Evolutionary conservation across 2,113 vertebrate genomes (phyloP), one percentile per base, ranked within the genome.

Genomic region (Natator depressus): DNA sequence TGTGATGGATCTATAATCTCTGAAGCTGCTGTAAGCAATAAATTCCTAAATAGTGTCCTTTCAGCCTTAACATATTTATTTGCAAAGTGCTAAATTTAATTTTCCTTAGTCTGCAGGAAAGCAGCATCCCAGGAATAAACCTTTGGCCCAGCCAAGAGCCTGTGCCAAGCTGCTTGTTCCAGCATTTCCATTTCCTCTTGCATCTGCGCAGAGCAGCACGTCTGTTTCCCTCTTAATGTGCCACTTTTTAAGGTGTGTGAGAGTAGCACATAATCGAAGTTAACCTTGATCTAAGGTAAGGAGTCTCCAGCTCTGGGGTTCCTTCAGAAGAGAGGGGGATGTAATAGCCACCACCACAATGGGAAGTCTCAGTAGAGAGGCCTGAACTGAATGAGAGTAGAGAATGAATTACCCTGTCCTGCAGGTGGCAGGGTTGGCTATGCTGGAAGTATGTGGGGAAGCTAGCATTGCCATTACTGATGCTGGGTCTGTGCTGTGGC

Each of bases 41-140:
- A 96, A 96, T 98, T 97, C 96, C 95, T 97, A 95, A 97, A 97
- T 92, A 97, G 95, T 92, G 95, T 96, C 96, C 96, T 98, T 98
- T 97, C 96, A 97, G 96, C 96, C 85, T 97, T 96, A 96, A 96
- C 97, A 97, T 97, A 96, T 98, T 97, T 98, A 97, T 98, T 97
- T 97, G 96, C 93, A 95, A 97, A 98, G 96, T 95, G 96, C 97
- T 98, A 97, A 97, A 98, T 97, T 96, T 97, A 95, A 97, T 97
- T 97, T 96, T 93, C 94, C 97, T 96, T 95, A 97, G 95, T 97
- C 94, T 96, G 97, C 97, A 97, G 94, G 95, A 97, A 97, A 92
- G 89, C 96, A 96, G 87, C 90, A 96, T 96, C 96, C 95, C 93
- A 97, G 96, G 95, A 97, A 98, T 97, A 97, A 96, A 95, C 94